phyloP scores from a whole-genome alignment of 2,888 invertebrate species.

The Thymelicus acteon region DNA sequence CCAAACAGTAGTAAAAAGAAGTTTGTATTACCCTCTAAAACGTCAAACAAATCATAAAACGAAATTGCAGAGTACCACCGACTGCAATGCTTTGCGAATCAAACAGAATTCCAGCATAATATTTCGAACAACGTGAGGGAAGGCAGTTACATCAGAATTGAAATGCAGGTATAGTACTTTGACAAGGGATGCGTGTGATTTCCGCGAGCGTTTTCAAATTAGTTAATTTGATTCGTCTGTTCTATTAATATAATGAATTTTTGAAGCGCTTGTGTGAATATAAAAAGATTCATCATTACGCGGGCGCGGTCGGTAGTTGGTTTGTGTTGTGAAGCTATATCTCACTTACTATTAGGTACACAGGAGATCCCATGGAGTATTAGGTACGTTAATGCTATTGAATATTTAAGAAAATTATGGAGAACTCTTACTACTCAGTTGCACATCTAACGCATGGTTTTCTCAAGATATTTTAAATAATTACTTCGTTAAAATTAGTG shows the following conservation, averaged over 20 bases:
- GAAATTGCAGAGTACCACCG: slow-evolving; percentile 20
- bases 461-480: no score
- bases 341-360: no score
- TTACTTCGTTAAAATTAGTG: no score
- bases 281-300: neutral
- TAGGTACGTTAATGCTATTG: no score
- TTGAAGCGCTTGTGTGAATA: neutral
- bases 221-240: slow-evolving; percentile 22
- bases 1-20: neutral
- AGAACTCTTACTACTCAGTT: no score
- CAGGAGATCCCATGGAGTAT: no score
- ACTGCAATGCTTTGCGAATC: slow-evolving; percentile 14
- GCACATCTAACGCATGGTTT: no score
- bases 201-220: neutral
- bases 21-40: neutral
- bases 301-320: no score
- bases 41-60: slow-evolving; percentile 13
- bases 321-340: no score
- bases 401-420: no score
- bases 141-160: slow-evolving; percentile 10
- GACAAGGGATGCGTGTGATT: slow-evolving; percentile 27
- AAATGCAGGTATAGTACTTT: slow-evolving; percentile 15
- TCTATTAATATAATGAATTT: neutral
- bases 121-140: slow-evolving; percentile 24
- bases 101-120: slow-evolving; percentile 16